Evolutionary conservation across 2,888 invertebrate species (phyloP).

Genomic region (Leucozona laternaria): DNA sequence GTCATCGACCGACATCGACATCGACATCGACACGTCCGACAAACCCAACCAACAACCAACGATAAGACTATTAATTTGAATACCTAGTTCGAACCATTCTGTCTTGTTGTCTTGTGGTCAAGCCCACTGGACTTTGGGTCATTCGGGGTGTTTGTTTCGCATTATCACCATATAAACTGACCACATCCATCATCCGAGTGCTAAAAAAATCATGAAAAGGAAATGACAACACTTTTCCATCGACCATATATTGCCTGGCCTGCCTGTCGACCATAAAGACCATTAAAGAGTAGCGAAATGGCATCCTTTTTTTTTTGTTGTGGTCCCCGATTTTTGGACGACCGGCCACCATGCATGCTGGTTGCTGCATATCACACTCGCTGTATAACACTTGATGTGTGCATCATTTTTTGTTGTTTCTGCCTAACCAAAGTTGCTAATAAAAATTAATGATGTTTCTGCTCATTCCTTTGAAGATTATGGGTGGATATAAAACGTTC

Average conservation of each 20-base stretch:
- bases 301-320: conserved; percentile 55
- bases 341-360: conserved; percentile 57
- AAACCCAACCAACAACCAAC: background rate
- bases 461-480: conserved; percentile 1
- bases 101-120: conserved; percentile 70
- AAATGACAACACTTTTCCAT: conserved; percentile 38
- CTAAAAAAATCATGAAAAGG: conserved; percentile 35
- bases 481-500: conserved; percentile 38
- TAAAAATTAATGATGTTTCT: conserved; percentile 73
- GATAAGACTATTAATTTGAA: conserved; percentile 70
- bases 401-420: conserved; percentile 53
- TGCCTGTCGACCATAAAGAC: background rate
- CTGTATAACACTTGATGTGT: conserved; percentile 33
- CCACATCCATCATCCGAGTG: conserved; percentile 55
- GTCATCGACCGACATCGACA: conserved; percentile 52
- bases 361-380: conserved; percentile 41
- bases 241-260: background rate
- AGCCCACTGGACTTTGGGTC: conserved; percentile 54
- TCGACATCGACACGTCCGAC: background rate
- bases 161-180: conserved; percentile 62
- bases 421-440: conserved; percentile 49
- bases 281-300: conserved; percentile 71
- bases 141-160: conserved; percentile 53
- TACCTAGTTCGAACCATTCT: conserved; percentile 69
- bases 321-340: conserved; percentile 24